Percentiles rank a stretch among this genome's conserved stretches.
Conservation (phyloP, 1,140 invertebrate species). For the Temnothorax longispinosus region DNA sequence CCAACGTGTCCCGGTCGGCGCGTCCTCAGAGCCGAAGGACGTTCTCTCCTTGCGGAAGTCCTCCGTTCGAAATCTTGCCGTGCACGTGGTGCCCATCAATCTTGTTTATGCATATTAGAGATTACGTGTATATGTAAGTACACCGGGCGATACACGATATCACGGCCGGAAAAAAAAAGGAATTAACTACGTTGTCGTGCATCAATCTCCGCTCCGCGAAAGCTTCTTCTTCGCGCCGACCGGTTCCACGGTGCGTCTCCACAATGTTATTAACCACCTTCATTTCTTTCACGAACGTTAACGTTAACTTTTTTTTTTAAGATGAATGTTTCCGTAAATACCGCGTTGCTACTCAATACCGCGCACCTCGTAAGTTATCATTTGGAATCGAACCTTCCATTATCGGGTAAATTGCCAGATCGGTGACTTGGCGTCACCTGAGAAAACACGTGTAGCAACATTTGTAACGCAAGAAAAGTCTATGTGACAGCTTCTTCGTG, state of each 20-base stretch:
- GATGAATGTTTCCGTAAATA: background rate
- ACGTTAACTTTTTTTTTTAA: slow-evolving; percentile 13
- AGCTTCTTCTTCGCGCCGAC: slow-evolving; percentile 41
- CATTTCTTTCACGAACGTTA: slow-evolving; percentile 13
- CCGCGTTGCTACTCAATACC: background rate
- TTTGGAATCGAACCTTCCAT: slow-evolving; percentile 18
- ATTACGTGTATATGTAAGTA: slow-evolving; percentile 66
- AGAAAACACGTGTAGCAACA: slow-evolving; percentile 1
- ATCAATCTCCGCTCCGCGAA: slow-evolving; percentile 65
- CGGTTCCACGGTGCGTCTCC: slow-evolving; percentile 52
- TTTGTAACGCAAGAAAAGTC: background rate
- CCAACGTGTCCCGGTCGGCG: background rate
- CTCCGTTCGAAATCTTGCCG: slow-evolving; percentile 54
- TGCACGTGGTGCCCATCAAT: slow-evolving; percentile 72
- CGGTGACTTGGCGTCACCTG: background rate
- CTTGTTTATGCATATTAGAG: slow-evolving; percentile 76
- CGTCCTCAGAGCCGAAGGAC: slow-evolving; percentile 26
- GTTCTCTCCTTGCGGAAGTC: slow-evolving; percentile 58
- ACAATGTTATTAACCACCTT: slow-evolving; percentile 65
- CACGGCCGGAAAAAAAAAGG: slow-evolving; percentile 53
- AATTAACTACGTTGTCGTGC: slow-evolving; percentile 70
- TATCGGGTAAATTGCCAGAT: background rate
- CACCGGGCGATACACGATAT: slow-evolving; percentile 65
- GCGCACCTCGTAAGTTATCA: background rate
- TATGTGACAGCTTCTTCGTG: background rate